A percentile compares a stretch with the other conserved stretches of the same genome.
Evolutionary conservation across 2,888 invertebrate species (phyloP).

Genomic region (Sesamia inferens): DNA sequence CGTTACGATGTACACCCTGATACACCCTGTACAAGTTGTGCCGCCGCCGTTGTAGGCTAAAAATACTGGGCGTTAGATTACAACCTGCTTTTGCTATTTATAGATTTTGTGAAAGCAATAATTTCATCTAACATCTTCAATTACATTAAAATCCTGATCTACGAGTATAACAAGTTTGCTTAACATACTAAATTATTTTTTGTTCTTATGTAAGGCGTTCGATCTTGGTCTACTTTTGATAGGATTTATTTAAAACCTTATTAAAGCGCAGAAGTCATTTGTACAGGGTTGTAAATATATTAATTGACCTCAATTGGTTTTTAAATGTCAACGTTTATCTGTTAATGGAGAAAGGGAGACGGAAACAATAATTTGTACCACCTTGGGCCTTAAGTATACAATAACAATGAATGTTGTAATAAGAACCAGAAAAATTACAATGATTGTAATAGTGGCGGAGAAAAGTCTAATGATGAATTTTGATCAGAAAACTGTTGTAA

Average conservation of each 20-base stretch:
- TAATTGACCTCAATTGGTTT: conserved; percentile 45
- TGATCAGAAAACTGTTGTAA: neutral
- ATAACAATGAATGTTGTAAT: neutral
- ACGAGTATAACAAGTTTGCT: conserved; percentile 55
- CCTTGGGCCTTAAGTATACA: neutral
- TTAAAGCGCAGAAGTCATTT: conserved; percentile 33
- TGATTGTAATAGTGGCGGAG: neutral
- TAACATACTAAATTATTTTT: conserved; percentile 64
- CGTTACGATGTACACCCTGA: too few relatives aligned
- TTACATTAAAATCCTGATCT: conserved; percentile 62
- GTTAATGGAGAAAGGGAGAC: conserved; percentile 7
- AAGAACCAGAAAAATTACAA: neutral
- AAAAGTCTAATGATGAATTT: neutral
- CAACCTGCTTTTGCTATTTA: conserved; percentile 36
- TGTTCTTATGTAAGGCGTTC: conserved; percentile 53
- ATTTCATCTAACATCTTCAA: conserved; percentile 57
- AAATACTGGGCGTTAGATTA: neutral
- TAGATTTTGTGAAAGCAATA: conserved; percentile 64
- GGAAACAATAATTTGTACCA: conserved; percentile 1
- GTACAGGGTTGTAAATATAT: conserved; percentile 40
- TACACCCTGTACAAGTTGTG: too few relatives aligned
- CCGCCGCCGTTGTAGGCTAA: neutral
- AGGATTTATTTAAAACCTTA: conserved; percentile 46
- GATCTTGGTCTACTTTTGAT: conserved; percentile 39
- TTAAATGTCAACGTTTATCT: conserved; percentile 39